Percentiles rank a stretch among this genome's conserved stretches.
These are phyloP conservation scores for Desoria tigrina DNA, from an alignment of 2,888 invertebrate species.

Conservation along the genomic window DNA sequence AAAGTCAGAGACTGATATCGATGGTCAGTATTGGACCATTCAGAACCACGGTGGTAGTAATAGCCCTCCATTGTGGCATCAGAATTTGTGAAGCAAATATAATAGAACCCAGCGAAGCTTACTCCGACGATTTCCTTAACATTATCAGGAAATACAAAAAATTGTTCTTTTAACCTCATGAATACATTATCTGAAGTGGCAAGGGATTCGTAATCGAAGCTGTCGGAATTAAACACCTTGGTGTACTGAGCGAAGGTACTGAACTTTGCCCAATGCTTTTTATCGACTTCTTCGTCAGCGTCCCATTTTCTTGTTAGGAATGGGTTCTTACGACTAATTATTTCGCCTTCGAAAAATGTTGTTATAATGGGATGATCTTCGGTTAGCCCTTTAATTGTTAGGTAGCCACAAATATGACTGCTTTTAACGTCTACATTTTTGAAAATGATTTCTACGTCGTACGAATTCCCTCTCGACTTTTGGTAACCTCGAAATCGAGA, in stretches of 20 bases:
- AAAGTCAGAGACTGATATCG: conserved; percentile 93
- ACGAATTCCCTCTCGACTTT: conserved; percentile 94
- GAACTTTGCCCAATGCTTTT: conserved; percentile 73
- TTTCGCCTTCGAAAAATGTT: conserved; percentile 97
- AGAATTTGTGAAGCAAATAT: conserved; percentile 95
- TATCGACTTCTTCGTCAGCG: conserved; percentile 95
- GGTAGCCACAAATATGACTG: conserved; percentile 90
- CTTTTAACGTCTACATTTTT: conserved; percentile 95
- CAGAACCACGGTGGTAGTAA: conserved; percentile 93
- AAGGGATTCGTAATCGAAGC: conserved; percentile 87
- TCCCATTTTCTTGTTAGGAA: conserved; percentile 85
- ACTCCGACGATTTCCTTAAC: conserved; percentile 84
- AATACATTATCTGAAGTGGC: conserved; percentile 88
- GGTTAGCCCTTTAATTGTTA: conserved; percentile 92
- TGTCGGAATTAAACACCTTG: conserved; percentile 90
- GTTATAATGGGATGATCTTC: conserved; percentile 79
- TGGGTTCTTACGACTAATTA: conserved; percentile 93
- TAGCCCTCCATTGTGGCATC: conserved; percentile 93
- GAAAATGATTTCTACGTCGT: conserved; percentile 90
- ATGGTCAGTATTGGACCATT: conserved; percentile 67
- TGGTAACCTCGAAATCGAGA: conserved; percentile 95
- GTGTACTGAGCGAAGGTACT: conserved; percentile 82
- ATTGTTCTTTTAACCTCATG: conserved; percentile 96
- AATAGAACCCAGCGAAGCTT: conserved; percentile 96
- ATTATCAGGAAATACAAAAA: conserved; percentile 76